Evolutionary conservation across 2,113 vertebrate species (phyloP).

Genomic region (Agapornis roseicollis): DNA sequence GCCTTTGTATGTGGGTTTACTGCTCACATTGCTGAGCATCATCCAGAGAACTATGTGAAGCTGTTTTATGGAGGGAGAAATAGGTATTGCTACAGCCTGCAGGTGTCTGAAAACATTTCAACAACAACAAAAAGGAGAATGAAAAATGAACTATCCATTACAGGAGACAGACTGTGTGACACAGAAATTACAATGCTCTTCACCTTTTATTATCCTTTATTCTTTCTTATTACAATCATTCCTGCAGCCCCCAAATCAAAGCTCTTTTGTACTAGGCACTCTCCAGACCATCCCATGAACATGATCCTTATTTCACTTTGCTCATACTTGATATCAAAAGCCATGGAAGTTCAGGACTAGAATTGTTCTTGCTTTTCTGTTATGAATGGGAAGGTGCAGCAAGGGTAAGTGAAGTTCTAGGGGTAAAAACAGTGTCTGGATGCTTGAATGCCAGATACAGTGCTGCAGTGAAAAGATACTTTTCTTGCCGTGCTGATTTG

Average conservation of each 20-base stretch:
- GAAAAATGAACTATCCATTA: background rate
- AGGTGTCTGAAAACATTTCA: background rate
- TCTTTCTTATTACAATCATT: background rate
- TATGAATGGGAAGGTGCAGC: background rate
- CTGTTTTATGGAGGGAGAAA: background rate
- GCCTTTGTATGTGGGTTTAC: background rate
- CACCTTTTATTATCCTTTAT: background rate
- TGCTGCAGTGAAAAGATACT: background rate
- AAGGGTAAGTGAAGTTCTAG: background rate
- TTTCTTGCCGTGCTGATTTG: background rate
- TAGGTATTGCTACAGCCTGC: background rate
- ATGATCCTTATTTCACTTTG: fast-evolving
- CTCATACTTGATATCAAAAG: background rate
- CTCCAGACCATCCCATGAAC: background rate
- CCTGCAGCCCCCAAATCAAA: background rate
- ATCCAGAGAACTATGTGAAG: background rate
- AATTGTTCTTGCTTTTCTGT: background rate
- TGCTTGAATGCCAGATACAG: background rate
- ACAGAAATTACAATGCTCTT: background rate
- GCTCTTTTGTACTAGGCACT: background rate
- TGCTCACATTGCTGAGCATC: background rate
- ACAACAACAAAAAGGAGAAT: background rate
- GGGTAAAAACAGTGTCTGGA: background rate
- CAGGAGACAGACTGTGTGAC: background rate
- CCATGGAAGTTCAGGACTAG: background rate